phyloP scores from a whole-genome alignment of 92 coral and sea anemone species.

The Porites rus region DNA sequence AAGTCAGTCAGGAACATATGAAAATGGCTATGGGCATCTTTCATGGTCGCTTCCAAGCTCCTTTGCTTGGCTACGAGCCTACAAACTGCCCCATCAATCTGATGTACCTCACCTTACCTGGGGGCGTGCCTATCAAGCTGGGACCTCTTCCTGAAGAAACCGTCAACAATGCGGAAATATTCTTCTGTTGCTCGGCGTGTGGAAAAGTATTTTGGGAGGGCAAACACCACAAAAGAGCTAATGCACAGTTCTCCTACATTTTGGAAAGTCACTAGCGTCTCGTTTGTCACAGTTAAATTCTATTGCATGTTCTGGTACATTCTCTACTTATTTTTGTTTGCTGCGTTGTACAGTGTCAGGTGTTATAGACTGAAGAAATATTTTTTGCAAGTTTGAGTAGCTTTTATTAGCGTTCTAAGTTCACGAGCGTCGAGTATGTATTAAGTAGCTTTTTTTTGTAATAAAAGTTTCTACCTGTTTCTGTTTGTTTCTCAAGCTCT shows the following conservation, averaged over 20 bases:
- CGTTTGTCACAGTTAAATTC: no score
- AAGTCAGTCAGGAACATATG: constrained; percentile 77
- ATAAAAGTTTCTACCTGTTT: not conserved
- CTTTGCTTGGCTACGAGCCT: constrained; percentile 46
- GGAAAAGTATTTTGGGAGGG: constrained; percentile 99
- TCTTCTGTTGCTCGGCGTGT: constrained; percentile 84
- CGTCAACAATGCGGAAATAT: constrained; percentile 73
- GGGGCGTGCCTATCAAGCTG: constrained; percentile 84
- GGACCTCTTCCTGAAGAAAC: constrained; percentile 77
- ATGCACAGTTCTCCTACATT: constrained; percentile 85
- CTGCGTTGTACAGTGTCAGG: not conserved
- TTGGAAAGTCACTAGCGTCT: constrained; percentile 30
- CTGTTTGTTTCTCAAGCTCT: not conserved
- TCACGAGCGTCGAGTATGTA: not conserved
- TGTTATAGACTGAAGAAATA: not conserved
- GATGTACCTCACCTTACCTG: constrained; percentile 57
- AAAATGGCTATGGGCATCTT: constrained; percentile 69
- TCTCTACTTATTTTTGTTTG: not conserved
- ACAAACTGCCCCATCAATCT: constrained; percentile 72
- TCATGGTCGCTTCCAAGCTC: constrained; percentile 54
- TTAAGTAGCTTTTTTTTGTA: not conserved
- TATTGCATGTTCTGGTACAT: not conserved
- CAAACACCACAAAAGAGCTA: constrained; percentile 83
- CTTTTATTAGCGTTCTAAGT: no score
- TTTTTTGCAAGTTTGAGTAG: not conserved